These are phyloP conservation scores for Lathronympha strigana DNA, from an alignment of 2,888 invertebrate species.

Conservation along the genomic window DNA sequence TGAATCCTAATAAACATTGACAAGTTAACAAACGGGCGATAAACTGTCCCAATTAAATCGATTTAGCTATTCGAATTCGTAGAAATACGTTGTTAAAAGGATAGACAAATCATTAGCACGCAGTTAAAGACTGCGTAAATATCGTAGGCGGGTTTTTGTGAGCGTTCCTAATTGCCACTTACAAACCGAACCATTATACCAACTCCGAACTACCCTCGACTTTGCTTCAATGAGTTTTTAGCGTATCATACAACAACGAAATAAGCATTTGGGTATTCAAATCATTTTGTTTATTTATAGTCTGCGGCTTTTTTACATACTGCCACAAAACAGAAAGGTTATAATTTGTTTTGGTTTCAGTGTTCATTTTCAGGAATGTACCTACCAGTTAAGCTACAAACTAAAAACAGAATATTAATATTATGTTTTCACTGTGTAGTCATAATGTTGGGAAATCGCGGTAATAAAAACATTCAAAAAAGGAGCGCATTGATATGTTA, in stretches of 20 bases:
- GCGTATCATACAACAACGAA: slow-evolving; percentile 46
- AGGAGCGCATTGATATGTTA: too few species aligned
- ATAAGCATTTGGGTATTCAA: neutral
- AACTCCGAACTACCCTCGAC: slow-evolving; percentile 48
- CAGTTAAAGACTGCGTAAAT: slow-evolving; percentile 50
- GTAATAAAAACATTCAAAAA: too few species aligned
- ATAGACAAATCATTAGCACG: slow-evolving; percentile 48
- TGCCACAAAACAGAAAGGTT: too few species aligned
- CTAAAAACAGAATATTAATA: too few species aligned
- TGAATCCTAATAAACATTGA: neutral
- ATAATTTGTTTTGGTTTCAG: too few species aligned
- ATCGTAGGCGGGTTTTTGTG: slow-evolving; percentile 48
- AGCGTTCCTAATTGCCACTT: slow-evolving; percentile 61
- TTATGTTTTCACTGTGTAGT: too few species aligned
- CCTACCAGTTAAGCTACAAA: too few species aligned
- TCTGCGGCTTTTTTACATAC: too few species aligned
- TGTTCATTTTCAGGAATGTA: too few species aligned
- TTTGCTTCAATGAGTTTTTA: slow-evolving; percentile 20
- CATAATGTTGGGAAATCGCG: too few species aligned
- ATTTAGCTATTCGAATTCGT: slow-evolving; percentile 1
- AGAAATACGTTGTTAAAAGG: slow-evolving; percentile 34
- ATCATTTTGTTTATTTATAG: neutral
- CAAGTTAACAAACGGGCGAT: neutral
- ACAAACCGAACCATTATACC: slow-evolving; percentile 42
- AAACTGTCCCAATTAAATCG: slow-evolving; percentile 5